phyloP scores from a whole-genome alignment of 2,797 vertebrate species.

The Novumbra hubbsi region DNA sequence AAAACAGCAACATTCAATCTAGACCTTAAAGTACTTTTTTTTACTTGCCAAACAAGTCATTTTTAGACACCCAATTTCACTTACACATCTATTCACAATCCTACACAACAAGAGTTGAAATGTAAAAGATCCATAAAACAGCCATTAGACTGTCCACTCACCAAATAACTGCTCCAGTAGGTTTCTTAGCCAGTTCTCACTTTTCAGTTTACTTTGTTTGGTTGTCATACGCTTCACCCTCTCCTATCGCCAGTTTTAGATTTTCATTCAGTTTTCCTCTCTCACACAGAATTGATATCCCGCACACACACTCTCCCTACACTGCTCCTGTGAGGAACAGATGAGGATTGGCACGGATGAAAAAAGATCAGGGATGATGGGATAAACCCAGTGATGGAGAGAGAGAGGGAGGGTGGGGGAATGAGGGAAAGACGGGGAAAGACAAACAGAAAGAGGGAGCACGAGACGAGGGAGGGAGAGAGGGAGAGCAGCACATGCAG shows the following conservation, averaged over 20 bases:
- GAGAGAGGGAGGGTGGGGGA: constrained; percentile 6
- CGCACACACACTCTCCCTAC: constrained; percentile 51
- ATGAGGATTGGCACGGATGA: constrained; percentile 81
- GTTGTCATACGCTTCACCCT: constrained; percentile 51
- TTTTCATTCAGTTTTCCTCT: constrained; percentile 60
- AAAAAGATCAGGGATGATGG: constrained; percentile 79
- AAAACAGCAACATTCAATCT: not conserved
- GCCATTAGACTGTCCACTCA: constrained; percentile 47
- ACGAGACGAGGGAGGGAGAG: constrained; percentile 38
- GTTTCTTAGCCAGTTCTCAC: constrained; percentile 27
- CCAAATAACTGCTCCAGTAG: constrained; percentile 37
- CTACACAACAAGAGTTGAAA: not conserved
- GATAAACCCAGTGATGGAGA: constrained; percentile 72
- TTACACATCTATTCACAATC: not conserved
- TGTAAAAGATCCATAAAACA: constrained; percentile 22
- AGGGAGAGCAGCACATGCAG: constrained; percentile 45
- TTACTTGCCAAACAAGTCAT: not conserved
- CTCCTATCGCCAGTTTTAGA: constrained; percentile 34
- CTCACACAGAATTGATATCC: constrained; percentile 42
- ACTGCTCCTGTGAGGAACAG: constrained; percentile 70
- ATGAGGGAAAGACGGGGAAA: not conserved
- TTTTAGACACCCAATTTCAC: not conserved
- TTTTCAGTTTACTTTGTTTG: constrained; percentile 33
- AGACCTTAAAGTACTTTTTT: not conserved
- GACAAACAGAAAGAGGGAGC: constrained; percentile 16